A percentile compares a stretch with the other conserved stretches of the same genome.
phyloP scores from a whole-genome alignment of 1,140 invertebrate genomes.

The Lucilia sericata region DNA sequence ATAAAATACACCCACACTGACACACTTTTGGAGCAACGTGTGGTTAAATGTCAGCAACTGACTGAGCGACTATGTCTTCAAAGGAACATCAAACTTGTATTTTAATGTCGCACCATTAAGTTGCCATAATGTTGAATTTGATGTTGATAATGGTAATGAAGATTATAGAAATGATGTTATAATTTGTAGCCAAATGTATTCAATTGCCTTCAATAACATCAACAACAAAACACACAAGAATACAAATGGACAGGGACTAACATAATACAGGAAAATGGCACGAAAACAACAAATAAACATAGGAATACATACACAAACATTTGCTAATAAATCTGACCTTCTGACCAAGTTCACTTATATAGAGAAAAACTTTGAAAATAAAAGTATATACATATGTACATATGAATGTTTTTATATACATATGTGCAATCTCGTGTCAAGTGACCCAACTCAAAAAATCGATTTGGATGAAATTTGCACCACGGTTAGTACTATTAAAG shows the following conservation, averaged over 20 bases:
- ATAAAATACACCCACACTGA: neutral
- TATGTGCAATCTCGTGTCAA: no score
- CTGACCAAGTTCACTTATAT: neutral
- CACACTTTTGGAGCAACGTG: neutral
- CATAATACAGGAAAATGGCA: neutral
- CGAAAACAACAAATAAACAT: neutral
- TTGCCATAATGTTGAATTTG: constrained; percentile 33
- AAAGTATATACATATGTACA: neutral
- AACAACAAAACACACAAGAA: neutral
- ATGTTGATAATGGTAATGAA: constrained; percentile 41
- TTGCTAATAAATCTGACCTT: neutral
- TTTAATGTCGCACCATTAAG: neutral
- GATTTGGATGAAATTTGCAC: no score
- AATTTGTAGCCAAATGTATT: constrained; percentile 28
- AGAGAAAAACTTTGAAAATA: neutral
- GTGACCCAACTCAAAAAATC: no score
- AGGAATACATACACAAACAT: neutral
- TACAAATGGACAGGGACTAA: neutral
- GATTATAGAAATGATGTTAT: constrained; percentile 32
- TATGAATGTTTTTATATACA: neutral
- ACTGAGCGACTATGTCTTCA: no score
- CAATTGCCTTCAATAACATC: neutral
- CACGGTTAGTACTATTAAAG: no score
- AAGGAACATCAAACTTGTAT: neutral
- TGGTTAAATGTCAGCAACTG: neutral